phyloP scores from a whole-genome alignment of 2,888 invertebrate species.

The Vanessa cardui region DNA sequence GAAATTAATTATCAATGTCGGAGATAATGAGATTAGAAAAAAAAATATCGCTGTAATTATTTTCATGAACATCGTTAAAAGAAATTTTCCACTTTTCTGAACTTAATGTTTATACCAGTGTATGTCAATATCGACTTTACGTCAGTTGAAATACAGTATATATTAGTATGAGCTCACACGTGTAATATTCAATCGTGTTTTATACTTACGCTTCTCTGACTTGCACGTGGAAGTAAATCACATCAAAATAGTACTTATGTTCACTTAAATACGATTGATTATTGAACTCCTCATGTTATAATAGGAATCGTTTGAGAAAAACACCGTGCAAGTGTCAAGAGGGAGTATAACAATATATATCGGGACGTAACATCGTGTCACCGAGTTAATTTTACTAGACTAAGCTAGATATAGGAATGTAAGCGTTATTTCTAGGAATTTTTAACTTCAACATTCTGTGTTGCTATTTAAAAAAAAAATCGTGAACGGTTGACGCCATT shows the following conservation, averaged over 20 bases:
- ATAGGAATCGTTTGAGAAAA: background rate
- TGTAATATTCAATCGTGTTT: constrained; percentile 23
- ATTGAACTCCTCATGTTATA: constrained; percentile 2
- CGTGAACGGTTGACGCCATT: constrained; percentile 47
- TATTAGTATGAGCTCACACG: background rate
- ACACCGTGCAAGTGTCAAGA: constrained; percentile 33
- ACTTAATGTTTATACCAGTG: constrained; percentile 37
- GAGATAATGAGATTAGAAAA: constrained; percentile 20
- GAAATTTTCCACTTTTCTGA: constrained; percentile 16
- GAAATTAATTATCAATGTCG: constrained; percentile 7
- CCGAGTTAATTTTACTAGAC: constrained; percentile 62
- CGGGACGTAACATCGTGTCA: constrained; percentile 38
- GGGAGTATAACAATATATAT: constrained; percentile 1
- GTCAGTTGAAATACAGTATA: constrained; percentile 2
- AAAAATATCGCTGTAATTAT: constrained; percentile 13
- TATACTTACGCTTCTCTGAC: constrained; percentile 33
- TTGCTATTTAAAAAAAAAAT: constrained; percentile 59
- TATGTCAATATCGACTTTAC: constrained; percentile 14
- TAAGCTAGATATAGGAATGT: constrained; percentile 72
- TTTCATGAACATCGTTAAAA: constrained; percentile 21
- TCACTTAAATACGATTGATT: constrained; percentile 31
- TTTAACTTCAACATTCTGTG: constrained; percentile 69
- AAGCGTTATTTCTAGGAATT: constrained; percentile 70
- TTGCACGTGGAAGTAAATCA: constrained; percentile 35
- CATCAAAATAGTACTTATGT: constrained; percentile 44